Conservation (phyloP, 1,140 invertebrate species). For the Aphelenchoides besseyi region DNA sequence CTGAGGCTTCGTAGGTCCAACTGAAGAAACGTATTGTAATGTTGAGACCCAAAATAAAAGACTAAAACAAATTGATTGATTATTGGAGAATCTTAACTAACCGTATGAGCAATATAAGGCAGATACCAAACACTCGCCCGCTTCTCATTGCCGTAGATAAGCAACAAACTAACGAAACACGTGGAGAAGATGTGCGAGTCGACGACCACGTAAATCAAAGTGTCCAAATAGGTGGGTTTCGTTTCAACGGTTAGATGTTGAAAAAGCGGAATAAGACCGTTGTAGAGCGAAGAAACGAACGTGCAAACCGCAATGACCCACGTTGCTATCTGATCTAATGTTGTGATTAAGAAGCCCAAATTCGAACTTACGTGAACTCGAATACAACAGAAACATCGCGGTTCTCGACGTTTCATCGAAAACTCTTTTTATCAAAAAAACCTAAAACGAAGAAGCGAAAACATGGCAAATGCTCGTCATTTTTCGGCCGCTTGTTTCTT, state of each 20-base stretch:
- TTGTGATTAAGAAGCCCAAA: not conserved
- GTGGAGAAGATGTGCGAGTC: not conserved
- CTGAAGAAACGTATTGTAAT: not conserved
- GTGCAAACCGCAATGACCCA: not conserved
- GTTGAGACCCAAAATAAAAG: not conserved
- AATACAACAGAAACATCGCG: not conserved
- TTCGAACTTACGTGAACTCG: not conserved
- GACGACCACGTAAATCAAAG: not conserved
- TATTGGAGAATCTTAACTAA: not conserved
- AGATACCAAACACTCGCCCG: not conserved
- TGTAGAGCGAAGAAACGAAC: slow-evolving; percentile 4
- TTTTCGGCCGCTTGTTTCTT: not conserved
- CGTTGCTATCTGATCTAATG: not conserved
- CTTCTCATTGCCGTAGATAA: not conserved
- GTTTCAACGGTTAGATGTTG: not conserved
- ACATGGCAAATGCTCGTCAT: not conserved
- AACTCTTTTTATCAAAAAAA: not conserved
- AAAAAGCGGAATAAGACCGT: not conserved
- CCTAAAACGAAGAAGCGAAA: not conserved
- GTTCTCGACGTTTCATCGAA: not conserved
- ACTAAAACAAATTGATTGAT: not conserved
- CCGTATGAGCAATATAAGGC: not conserved
- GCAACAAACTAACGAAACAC: not conserved
- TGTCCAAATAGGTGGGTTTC: not conserved
- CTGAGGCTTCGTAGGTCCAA: not conserved